phyloP scores from a whole-genome alignment of 1,140 invertebrate genomes.

The Heliconius nattereri region DNA sequence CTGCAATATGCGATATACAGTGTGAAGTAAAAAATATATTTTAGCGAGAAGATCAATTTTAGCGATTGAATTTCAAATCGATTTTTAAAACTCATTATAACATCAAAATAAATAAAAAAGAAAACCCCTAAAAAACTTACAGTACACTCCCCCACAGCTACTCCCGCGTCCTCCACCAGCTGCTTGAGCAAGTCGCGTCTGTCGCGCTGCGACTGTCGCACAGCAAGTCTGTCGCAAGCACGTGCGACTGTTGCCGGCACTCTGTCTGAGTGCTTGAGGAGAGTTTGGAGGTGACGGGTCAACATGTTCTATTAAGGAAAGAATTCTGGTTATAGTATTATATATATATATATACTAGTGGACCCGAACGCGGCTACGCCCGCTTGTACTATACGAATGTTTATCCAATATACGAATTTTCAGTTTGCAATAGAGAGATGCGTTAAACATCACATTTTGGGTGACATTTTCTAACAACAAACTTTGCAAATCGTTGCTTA shows the following conservation, averaged over 20 bases:
- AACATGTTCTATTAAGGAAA: neutral
- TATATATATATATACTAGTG: no score
- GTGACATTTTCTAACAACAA: no score
- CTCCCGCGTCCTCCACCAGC: neutral
- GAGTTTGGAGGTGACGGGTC: neutral
- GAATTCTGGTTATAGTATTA: no score
- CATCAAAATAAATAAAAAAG: neutral
- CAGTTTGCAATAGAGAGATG: no score
- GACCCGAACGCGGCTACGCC: no score
- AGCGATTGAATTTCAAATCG: no score
- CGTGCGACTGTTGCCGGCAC: neutral
- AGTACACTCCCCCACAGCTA: neutral
- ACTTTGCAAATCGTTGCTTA: no score
- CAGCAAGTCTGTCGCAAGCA: constrained; percentile 35
- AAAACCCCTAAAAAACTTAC: neutral
- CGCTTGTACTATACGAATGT: no score
- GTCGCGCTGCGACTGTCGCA: constrained; percentile 37
- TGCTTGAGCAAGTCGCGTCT: constrained; percentile 22
- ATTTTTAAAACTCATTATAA: neutral
- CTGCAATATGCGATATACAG: neutral
- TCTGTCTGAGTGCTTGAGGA: neutral
- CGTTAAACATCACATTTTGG: no score
- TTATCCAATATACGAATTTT: no score
- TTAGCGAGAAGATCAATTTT: no score
- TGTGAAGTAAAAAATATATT: neutral